These are phyloP conservation scores for Anas flavirostris DNA, from an alignment of 2,797 vertebrate species.

Conservation along the genomic window DNA sequence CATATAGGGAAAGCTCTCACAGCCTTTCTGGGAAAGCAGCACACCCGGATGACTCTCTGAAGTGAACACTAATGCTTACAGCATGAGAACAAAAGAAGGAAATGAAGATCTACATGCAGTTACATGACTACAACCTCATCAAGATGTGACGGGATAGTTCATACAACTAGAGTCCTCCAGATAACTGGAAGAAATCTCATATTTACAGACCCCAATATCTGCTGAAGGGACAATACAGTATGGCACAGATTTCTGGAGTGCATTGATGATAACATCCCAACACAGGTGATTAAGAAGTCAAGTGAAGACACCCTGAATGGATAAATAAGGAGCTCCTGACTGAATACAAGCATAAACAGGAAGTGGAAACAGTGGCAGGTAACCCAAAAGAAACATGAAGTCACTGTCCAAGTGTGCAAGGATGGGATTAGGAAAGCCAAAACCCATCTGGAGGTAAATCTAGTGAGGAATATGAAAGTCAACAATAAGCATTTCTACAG, in stretches of 20 bases:
- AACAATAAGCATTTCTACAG: not conserved
- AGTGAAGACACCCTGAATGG: too few species aligned
- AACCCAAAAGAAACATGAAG: not conserved
- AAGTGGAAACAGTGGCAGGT: not conserved
- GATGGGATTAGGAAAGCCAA: not conserved
- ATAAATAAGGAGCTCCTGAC: not conserved
- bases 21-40: not conserved
- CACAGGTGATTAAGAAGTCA: not conserved
- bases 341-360: not conserved
- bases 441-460: not conserved
- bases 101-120: not conserved
- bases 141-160: not conserved
- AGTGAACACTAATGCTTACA: not conserved
- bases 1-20: not conserved
- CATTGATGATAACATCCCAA: not conserved
- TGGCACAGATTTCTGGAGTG: not conserved
- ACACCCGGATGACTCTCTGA: not conserved
- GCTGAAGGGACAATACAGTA: fast-evolving
- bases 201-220: not conserved
- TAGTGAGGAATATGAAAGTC: not conserved
- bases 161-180: not conserved
- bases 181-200: not conserved
- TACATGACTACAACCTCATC: not conserved
- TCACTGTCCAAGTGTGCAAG: not conserved
- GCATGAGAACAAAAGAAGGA: not conserved